A percentile compares a stretch with the other conserved stretches of the same genome.
Evolutionary conservation across 2,797 vertebrate species (phyloP).

Genomic region (Hypotaenidia philippensis): DNA sequence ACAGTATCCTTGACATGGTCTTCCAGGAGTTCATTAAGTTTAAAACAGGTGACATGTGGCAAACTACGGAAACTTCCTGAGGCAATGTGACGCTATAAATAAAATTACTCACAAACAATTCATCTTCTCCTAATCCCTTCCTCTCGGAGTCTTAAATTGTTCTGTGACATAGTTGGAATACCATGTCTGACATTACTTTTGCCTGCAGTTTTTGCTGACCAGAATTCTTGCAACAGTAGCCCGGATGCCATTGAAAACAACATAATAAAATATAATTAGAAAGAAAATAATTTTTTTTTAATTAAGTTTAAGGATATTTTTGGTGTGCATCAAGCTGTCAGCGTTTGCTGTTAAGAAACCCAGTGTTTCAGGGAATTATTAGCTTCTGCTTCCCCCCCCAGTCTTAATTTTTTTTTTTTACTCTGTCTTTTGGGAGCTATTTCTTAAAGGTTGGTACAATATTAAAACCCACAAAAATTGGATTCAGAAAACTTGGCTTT

Average conservation of each 20-base stretch:
- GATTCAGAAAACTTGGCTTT: background rate
- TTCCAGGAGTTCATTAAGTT: constrained; percentile 31
- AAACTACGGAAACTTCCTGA: background rate
- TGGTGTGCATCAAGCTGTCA: background rate
- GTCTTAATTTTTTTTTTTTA: background rate
- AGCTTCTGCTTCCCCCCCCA: background rate
- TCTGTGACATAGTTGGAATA: background rate
- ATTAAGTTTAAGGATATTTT: background rate
- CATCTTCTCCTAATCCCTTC: constrained; percentile 15
- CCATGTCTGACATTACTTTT: background rate
- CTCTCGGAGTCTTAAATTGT: background rate
- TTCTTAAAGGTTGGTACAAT: background rate
- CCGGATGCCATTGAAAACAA: background rate
- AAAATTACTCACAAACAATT: constrained; percentile 39
- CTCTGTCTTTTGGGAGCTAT: background rate
- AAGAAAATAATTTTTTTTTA: background rate
- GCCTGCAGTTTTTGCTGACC: background rate
- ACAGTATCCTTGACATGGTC: background rate
- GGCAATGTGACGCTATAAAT: constrained; percentile 30
- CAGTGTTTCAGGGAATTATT: background rate
- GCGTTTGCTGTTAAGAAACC: background rate
- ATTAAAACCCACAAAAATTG: background rate
- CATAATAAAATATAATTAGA: background rate
- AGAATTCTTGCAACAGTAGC: background rate
- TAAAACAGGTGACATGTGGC: constrained; percentile 15